These are phyloP conservation scores for Fukomys damarensis DNA, from an alignment of 2,113 vertebrate species.

Conservation along the genomic window DNA sequence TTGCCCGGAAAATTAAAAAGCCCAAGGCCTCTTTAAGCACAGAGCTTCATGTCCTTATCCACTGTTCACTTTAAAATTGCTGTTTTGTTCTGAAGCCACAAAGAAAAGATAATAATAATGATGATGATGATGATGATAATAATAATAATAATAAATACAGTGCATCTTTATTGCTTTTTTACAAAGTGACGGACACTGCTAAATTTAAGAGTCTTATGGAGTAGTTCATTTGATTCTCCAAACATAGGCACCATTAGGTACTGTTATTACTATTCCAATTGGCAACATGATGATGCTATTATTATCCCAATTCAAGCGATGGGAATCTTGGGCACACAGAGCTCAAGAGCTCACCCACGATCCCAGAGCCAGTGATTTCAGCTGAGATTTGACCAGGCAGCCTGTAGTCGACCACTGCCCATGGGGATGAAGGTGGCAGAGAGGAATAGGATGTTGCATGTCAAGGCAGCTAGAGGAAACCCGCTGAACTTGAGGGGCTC, in stretches of 20 bases:
- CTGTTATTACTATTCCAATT: neutral
- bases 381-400: neutral
- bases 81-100: neutral
- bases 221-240: neutral
- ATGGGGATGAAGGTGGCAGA: rapidly evolving
- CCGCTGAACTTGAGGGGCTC: neutral
- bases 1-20: neutral
- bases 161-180: neutral
- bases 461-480: neutral
- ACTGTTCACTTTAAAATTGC: neutral
- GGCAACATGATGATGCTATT: neutral
- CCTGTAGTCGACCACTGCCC: neutral
- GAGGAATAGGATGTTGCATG: neutral
- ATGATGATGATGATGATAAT: neutral
- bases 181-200: neutral
- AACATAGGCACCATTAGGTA: neutral
- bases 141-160: neutral
- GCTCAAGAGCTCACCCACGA: neutral
- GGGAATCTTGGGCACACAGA: neutral
- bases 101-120: neutral
- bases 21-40: neutral
- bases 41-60: neutral
- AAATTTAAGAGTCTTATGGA: neutral
- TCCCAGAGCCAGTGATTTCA: neutral
- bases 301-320: neutral